A percentile compares a stretch with the other conserved stretches of the same genome.
Evolutionary conservation across 2,888 invertebrate species (phyloP).

Genomic region (Acrocera orbiculus): DNA sequence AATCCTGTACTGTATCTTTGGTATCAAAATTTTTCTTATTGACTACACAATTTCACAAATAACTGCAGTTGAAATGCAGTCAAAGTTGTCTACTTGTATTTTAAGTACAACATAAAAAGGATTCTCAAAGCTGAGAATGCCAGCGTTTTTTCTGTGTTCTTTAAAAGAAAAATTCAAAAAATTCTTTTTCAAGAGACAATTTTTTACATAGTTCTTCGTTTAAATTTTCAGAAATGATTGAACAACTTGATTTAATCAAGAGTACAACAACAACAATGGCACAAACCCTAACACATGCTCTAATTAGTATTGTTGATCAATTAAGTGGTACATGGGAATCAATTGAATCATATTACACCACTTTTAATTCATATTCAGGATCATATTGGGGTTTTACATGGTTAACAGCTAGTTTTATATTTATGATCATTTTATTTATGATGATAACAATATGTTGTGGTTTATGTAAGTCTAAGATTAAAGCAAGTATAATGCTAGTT

Average conservation of each 20-base stretch:
- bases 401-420: slow-evolving; percentile 22
- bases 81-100: no score
- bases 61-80: no score
- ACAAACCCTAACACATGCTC: slow-evolving; percentile 25
- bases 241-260: slow-evolving; percentile 27
- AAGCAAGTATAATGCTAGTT: slow-evolving; percentile 25
- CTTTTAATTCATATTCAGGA: slow-evolving; percentile 23
- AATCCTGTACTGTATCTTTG: no score
- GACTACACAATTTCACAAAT: no score
- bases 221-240: slow-evolving; percentile 22
- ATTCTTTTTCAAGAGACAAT: no score
- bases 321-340: slow-evolving; percentile 24
- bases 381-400: slow-evolving; percentile 27
- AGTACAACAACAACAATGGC: slow-evolving; percentile 28
- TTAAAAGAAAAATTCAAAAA: no score
- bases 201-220: no score
- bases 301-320: slow-evolving; percentile 23
- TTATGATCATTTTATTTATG: slow-evolving; percentile 26
- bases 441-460: slow-evolving; percentile 27
- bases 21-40: no score
- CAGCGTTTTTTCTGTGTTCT: no score
- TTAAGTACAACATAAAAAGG: no score
- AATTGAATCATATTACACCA: slow-evolving; percentile 22
- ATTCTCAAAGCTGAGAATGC: no score
- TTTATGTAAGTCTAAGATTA: slow-evolving; percentile 26